A percentile compares a stretch with the other conserved stretches of the same genome.
Evolutionary conservation across 2,113 vertebrate genomes (phyloP).

Genomic region (Climacteris rufus): DNA sequence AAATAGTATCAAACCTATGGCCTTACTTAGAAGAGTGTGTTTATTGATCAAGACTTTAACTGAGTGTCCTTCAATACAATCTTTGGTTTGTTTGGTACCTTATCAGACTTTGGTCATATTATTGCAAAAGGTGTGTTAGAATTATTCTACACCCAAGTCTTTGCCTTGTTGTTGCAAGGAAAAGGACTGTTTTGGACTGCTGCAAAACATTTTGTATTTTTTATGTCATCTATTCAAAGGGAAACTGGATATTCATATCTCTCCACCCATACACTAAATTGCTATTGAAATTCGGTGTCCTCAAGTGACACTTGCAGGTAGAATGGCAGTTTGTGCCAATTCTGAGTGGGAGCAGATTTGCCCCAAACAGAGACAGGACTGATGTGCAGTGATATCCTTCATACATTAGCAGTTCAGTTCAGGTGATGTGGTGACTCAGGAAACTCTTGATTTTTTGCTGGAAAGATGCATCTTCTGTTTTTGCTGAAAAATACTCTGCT

Average conservation of each 20-base stretch:
- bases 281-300: not conserved
- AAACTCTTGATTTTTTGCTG: not conserved
- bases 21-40: not conserved
- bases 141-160: fast-evolving
- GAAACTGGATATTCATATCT: not conserved
- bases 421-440: not conserved
- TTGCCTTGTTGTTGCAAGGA: not conserved
- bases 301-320: not conserved
- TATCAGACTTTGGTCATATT: not conserved
- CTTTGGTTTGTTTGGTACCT: not conserved
- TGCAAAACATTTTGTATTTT: not conserved
- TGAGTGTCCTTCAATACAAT: not conserved
- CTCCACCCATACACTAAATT: not conserved
- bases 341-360: not conserved
- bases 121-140: not conserved
- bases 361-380: not conserved
- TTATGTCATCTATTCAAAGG: not conserved
- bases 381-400: not conserved
- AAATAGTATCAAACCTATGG: not conserved
- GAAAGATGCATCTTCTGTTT: not conserved
- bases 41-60: not conserved
- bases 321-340: not conserved
- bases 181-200: not conserved
- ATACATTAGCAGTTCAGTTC: not conserved
- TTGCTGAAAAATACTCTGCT: not conserved